phyloP scores from a whole-genome alignment of 2,113 vertebrate genomes.

The Microcebus murinus region DNA sequence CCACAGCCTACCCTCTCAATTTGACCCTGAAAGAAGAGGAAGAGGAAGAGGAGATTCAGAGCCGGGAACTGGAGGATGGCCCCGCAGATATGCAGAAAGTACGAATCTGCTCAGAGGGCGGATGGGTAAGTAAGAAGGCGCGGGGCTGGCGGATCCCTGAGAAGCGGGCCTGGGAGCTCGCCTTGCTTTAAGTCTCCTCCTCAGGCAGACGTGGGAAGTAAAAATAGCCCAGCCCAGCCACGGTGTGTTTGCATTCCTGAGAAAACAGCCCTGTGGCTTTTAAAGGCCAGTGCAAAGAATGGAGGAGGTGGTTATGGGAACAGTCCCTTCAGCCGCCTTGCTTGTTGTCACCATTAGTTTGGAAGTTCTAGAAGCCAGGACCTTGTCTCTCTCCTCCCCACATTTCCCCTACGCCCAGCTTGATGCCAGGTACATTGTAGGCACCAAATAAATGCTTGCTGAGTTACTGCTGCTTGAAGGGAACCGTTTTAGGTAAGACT shows the following conservation, averaged over 20 bases:
- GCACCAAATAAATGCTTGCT: not conserved
- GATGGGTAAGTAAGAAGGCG: constrained; percentile 70
- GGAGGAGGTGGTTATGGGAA: not conserved
- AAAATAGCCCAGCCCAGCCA: constrained; percentile 19
- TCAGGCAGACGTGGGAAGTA: not conserved
- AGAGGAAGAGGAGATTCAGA: constrained; percentile 68
- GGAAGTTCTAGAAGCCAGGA: not conserved
- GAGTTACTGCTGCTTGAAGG: not conserved
- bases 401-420: not conserved
- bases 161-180: not conserved
- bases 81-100: constrained; percentile 73
- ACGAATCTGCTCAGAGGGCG: constrained; percentile 72
- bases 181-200: not conserved
- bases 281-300: not conserved
- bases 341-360: not conserved
- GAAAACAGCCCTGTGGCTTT: constrained; percentile 56
- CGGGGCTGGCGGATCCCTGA: not conserved
- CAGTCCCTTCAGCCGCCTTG: not conserved
- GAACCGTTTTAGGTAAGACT: not conserved
- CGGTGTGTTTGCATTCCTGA: constrained; percentile 51
- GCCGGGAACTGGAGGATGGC: constrained; percentile 47
- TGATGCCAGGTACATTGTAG: not conserved
- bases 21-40: constrained; percentile 74
- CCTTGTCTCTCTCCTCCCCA: not conserved
- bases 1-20: constrained; percentile 47